Conservation (phyloP, 1,140 invertebrate genomes). For the Spodoptera frugiperda region DNA sequence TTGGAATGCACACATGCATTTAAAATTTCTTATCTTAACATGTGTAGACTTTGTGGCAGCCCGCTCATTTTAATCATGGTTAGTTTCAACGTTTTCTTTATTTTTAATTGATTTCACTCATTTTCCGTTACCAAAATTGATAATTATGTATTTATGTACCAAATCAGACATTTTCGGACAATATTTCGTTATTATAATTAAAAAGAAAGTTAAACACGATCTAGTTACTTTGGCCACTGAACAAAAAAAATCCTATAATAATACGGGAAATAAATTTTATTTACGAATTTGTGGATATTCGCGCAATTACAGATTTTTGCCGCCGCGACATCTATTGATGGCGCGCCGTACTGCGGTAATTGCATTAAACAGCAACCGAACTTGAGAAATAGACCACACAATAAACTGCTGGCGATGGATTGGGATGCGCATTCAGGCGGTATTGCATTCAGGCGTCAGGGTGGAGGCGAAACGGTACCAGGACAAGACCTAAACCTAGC, state of each 20-base stretch:
- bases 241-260: no score
- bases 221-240: no score
- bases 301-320: slow-evolving; percentile 24
- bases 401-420: not conserved
- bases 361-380: not conserved
- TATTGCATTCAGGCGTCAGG: no score
- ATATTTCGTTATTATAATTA: no score
- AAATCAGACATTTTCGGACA: no score
- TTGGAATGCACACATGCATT: slow-evolving; percentile 49
- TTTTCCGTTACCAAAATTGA: no score
- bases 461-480: no score
- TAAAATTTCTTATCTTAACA: slow-evolving; percentile 24
- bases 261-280: no score
- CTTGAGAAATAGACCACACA: not conserved
- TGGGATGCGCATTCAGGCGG: no score
- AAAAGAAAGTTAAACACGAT: no score
- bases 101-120: no score
- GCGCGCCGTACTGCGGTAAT: not conserved
- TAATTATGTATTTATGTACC: not conserved
- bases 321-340: not conserved
- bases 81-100: slow-evolving; percentile 44
- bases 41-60: slow-evolving; percentile 51
- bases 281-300: not conserved
- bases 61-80: slow-evolving; percentile 55
- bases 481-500: no score